Conservation (phyloP, 53 echinoderm and acorn worm species). For the Holothuria leucospilota region DNA sequence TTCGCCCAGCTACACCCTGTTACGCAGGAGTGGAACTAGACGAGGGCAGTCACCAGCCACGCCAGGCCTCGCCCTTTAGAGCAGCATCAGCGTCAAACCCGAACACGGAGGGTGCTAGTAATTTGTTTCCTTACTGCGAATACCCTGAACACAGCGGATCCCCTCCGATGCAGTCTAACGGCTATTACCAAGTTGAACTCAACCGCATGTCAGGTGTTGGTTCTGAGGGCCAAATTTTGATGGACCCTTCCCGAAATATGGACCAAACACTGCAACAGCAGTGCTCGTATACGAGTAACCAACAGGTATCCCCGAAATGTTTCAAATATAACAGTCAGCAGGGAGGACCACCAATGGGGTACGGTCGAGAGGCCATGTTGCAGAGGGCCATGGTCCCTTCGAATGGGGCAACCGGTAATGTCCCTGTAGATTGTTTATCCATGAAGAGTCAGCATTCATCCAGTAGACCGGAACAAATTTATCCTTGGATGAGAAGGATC, state of each 20-base stretch:
- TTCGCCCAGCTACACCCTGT: constrained; percentile 48
- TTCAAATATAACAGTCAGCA: constrained; percentile 42
- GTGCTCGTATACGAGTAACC: constrained; percentile 41
- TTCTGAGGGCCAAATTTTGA: constrained; percentile 42
- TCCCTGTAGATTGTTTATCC: constrained; percentile 30
- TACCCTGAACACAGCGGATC: constrained; percentile 49
- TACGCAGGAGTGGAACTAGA: constrained; percentile 46
- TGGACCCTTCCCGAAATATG: constrained; percentile 37
- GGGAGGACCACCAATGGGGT: constrained; percentile 41
- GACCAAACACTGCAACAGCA: constrained; percentile 39
- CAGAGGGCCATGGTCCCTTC: constrained; percentile 46
- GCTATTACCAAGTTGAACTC: constrained; percentile 46
- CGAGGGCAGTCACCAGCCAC: constrained; percentile 38
- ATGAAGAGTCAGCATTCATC: constrained; percentile 71
- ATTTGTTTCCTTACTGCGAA: constrained; percentile 21
- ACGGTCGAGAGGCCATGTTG: constrained; percentile 37
- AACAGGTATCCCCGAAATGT: constrained; percentile 38
- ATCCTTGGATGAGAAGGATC: constrained; percentile 97
- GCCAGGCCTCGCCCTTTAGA: constrained; percentile 48
- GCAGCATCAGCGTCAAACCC: constrained; percentile 34
- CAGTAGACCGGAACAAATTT: constrained; percentile 84
- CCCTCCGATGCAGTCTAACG: constrained; percentile 49
- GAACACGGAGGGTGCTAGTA: constrained; percentile 18
- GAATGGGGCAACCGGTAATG: constrained; percentile 29
- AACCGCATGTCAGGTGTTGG: constrained; percentile 35